phyloP scores from a whole-genome alignment of 2,888 invertebrate species.

The Brachyptera putata region DNA sequence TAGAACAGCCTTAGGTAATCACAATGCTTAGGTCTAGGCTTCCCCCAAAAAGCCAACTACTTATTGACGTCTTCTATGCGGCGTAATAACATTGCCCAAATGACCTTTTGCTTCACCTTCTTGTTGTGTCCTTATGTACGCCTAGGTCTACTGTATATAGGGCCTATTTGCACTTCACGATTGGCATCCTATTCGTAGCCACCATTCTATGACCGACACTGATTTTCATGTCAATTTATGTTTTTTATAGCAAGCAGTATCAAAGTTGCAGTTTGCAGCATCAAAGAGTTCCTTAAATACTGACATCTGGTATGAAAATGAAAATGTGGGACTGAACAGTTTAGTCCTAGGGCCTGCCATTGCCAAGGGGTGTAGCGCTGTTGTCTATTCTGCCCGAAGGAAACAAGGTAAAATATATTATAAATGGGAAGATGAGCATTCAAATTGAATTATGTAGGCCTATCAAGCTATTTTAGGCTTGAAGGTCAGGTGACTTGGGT shows the following conservation, averaged over 20 bases:
- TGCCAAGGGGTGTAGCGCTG: slow-evolving; percentile 77
- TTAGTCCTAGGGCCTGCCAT: slow-evolving; percentile 66
- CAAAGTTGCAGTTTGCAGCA: slow-evolving; percentile 54
- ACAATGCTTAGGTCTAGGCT: neutral
- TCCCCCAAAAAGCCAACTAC: neutral
- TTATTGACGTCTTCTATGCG: neutral
- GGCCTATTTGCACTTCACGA: no score
- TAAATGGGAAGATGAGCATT: no score
- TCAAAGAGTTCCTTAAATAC: slow-evolving; percentile 46
- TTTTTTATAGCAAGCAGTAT: slow-evolving; percentile 52
- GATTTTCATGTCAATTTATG: slow-evolving; percentile 17
- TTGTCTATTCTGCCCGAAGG: slow-evolving; percentile 67
- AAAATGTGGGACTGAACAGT: slow-evolving; percentile 53
- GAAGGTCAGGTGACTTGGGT: no score
- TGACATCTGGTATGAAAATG: slow-evolving; percentile 40
- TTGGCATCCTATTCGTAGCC: neutral
- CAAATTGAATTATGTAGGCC: no score
- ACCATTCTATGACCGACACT: no score
- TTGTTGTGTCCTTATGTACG: no score
- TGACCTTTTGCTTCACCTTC: neutral
- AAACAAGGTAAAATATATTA: slow-evolving; percentile 43
- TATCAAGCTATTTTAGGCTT: no score
- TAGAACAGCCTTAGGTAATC: slow-evolving; percentile 21
- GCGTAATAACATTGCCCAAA: neutral
- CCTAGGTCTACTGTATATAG: no score